Evolutionary conservation across 2,113 vertebrate genomes (phyloP).

Genomic region (Rhinoptilus africanus): DNA sequence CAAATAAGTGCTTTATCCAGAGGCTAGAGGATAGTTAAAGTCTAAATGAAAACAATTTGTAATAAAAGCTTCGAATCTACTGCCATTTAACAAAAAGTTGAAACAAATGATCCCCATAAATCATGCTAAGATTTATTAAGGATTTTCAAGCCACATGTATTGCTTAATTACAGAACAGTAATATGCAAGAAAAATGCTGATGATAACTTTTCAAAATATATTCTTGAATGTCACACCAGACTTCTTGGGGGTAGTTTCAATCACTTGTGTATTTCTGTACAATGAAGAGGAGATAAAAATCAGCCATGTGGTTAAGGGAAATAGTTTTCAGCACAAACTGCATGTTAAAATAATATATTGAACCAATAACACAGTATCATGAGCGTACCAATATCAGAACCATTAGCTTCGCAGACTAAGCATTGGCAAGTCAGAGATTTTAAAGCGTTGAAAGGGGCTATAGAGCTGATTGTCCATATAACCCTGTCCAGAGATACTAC

Average conservation of each 20-base stretch:
- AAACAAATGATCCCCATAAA: conserved; percentile 65
- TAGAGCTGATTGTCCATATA: not conserved
- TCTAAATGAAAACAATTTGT: conserved; percentile 73
- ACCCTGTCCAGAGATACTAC: not conserved
- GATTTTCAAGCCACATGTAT: not conserved
- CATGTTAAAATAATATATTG: not conserved
- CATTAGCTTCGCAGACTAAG: not conserved
- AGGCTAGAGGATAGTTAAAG: conserved; percentile 17
- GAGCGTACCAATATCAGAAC: not conserved
- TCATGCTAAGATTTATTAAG: conserved; percentile 43
- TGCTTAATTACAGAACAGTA: conserved; percentile 13
- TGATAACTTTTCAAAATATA: not conserved
- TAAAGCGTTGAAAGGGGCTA: not conserved
- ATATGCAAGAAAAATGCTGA: conserved; percentile 2
- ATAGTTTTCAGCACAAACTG: not conserved
- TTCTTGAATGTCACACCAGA: not conserved
- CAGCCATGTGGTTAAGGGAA: not conserved
- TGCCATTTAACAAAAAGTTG: conserved; percentile 57
- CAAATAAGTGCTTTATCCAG: conserved; percentile 60
- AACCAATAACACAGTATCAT: not conserved
- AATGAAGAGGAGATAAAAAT: not conserved
- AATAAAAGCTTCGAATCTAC: conserved; percentile 63
- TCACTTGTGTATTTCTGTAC: not conserved
- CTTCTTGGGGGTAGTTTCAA: not conserved
- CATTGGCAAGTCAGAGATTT: not conserved